Base-by-base conservation (phyloP, 2,797 vertebrate genomes). In the Iguana delicatissima region DNA sequence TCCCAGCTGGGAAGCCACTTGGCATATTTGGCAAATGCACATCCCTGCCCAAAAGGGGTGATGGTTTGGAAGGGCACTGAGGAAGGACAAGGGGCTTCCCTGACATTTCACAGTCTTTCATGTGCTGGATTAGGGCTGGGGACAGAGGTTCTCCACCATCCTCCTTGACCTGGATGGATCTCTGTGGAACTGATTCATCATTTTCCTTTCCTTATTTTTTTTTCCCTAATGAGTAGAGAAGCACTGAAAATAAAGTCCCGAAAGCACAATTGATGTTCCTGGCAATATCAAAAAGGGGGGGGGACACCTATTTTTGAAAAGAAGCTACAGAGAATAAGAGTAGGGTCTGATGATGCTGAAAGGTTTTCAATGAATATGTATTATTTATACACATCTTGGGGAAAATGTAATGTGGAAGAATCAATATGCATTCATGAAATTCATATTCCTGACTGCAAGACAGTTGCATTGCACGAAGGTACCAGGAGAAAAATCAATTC, bases 311-410 rank as follows among this genome's bases (percentile, higher is more conserved):
- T 62, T 62, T 62, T 86, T 59, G 0, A 64, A 87, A 87, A 87
- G 74, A 77, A 57, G 16, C 38, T 64, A 42, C 2, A 20, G 73
- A 20, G 42, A 62, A 50, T 46, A 46, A 67, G 84, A 73, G 38
- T 22, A 46, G 73, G 26, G 55, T 26, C 35, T 59, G 73, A 86
- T 4, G n/a, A 29, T 85, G 32, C 59, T 79, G 59, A 67, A 50
- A 73, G 81, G 24, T 85, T 92, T 92, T 83, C 87, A 46, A 57
- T 81, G 87, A 81, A 89, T 85, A 89, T 79, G 38, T 79, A 87
- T 87, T 87, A 87, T 64, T 84, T 79, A 67, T 84, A 84, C 42
- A 79, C 35, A 84, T 79, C 73, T 67, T 32, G 22, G 59, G n/a
- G 59, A 22, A 79, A 79, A 85, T 85, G 46, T 77, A 79, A 85